Evolutionary conservation across 2,888 invertebrate species (phyloP).

Genomic region (Anthrax anthrax): DNA sequence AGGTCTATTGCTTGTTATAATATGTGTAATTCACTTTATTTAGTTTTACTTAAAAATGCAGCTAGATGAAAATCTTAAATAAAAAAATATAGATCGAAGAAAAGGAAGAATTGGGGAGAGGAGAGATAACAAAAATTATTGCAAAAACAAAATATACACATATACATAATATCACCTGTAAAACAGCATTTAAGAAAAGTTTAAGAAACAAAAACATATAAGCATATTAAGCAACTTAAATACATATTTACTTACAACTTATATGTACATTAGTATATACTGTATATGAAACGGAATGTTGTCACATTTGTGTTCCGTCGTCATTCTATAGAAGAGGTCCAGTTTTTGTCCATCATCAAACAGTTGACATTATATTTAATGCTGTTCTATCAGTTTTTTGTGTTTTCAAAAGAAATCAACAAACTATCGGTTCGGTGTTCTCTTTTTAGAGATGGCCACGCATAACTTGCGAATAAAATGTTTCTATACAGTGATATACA

Average conservation of each 20-base stretch:
- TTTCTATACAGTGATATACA: too few species aligned
- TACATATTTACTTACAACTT: too few species aligned
- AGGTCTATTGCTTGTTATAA: not conserved
- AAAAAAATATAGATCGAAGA: too few species aligned
- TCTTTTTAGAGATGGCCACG: slow-evolving; percentile 6
- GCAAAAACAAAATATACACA: not conserved
- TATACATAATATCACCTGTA: too few species aligned
- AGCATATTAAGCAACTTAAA: too few species aligned
- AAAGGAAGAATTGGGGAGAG: too few species aligned
- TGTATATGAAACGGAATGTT: slow-evolving; percentile 16
- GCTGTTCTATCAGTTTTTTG: slow-evolving; percentile 17
- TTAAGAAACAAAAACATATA: too few species aligned
- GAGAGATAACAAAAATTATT: too few species aligned
- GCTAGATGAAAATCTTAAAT: not conserved
- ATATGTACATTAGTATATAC: too few species aligned
- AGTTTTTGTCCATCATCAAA: slow-evolving; percentile 16
- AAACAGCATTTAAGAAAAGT: too few species aligned
- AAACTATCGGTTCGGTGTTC: slow-evolving; percentile 1
- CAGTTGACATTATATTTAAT: slow-evolving; percentile 17
- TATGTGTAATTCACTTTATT: too few species aligned
- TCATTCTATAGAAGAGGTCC: slow-evolving; percentile 16
- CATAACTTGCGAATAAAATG: slow-evolving; percentile 1
- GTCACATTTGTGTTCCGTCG: slow-evolving; percentile 18
- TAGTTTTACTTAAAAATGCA: too few species aligned
- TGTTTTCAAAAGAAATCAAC: slow-evolving; percentile 9